Evolutionary conservation across 2,888 invertebrate species (phyloP).

Genomic region (Apodemia duryi): DNA sequence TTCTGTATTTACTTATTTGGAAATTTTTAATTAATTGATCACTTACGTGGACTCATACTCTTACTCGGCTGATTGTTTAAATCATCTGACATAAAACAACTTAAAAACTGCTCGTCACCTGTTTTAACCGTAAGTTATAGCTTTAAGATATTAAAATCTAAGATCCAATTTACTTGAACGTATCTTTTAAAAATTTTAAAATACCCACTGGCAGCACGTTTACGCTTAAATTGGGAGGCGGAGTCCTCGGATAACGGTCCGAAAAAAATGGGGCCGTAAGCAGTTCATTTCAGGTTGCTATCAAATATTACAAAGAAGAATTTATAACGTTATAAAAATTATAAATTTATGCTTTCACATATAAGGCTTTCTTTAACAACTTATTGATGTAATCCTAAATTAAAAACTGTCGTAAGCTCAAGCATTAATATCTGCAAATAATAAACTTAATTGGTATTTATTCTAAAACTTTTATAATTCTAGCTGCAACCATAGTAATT

Average conservation of each 20-base stretch:
- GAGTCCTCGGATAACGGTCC: constrained; percentile 28
- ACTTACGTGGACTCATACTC: neutral
- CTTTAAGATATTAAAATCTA: constrained; percentile 13
- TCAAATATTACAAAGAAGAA: constrained; percentile 13
- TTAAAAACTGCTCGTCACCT: constrained; percentile 3
- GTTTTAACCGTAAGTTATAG: constrained; percentile 11
- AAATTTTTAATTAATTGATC: too few relatives aligned
- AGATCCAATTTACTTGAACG: constrained; percentile 12
- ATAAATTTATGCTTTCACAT: constrained; percentile 9
- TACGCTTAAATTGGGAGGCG: constrained; percentile 34
- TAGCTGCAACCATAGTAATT: too few relatives aligned
- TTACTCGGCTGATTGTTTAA: neutral
- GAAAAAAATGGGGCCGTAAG: constrained; percentile 32
- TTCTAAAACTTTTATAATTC: neutral
- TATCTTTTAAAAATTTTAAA: constrained; percentile 8
- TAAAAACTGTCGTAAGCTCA: neutral
- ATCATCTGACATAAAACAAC: neutral
- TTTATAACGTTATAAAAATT: constrained; percentile 13
- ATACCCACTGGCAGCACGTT: constrained; percentile 13
- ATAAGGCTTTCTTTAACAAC: constrained; percentile 1
- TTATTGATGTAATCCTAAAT: neutral
- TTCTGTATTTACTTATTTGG: too few relatives aligned
- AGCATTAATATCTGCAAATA: neutral
- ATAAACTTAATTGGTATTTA: neutral
- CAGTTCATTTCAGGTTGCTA: constrained; percentile 26